Conservation (phyloP, 2,888 invertebrate species). For the Meiosimyza platycephala region DNA sequence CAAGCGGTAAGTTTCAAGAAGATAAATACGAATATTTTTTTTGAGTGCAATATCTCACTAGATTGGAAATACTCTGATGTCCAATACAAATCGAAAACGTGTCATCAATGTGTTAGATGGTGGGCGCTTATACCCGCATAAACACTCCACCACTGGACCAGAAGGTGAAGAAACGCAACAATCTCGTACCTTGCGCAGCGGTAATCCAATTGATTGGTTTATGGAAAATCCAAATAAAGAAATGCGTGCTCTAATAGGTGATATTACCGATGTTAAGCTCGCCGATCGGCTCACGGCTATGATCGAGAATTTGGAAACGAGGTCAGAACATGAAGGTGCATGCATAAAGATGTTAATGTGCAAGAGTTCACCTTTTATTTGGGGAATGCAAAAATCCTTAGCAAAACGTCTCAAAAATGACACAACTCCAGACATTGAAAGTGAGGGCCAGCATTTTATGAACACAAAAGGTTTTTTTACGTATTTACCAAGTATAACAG, state of each 20-base stretch:
- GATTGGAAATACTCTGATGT: constrained; percentile 60
- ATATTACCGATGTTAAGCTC: constrained; percentile 74
- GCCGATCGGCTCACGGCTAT: constrained; percentile 73
- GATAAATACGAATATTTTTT: not conserved
- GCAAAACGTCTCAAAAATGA: constrained; percentile 49
- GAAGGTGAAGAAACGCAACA: constrained; percentile 55
- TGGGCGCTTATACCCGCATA: constrained; percentile 6
- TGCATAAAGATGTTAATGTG: constrained; percentile 81
- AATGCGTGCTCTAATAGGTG: constrained; percentile 66
- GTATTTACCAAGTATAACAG: constrained; percentile 73
- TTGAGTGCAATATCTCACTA: constrained; percentile 25
- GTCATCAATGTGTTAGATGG: not conserved
- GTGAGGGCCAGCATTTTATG: constrained; percentile 41
- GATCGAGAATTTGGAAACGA: constrained; percentile 69
- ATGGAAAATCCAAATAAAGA: constrained; percentile 73
- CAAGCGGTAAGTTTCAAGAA: constrained; percentile 77
- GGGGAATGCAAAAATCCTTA: constrained; percentile 80
- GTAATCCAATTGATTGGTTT: constrained; percentile 73
- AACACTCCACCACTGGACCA: constrained; percentile 47
- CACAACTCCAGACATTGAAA: constrained; percentile 42
- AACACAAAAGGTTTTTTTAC: constrained; percentile 69
- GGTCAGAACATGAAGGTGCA: constrained; percentile 72
- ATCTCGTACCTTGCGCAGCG: constrained; percentile 57
- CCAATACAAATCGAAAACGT: constrained; percentile 44
- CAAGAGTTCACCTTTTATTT: constrained; percentile 81